A percentile compares a stretch with the other conserved stretches of the same genome.
phyloP scores from a whole-genome alignment of 2,888 invertebrate genomes.

The Cerastis leucographa region DNA sequence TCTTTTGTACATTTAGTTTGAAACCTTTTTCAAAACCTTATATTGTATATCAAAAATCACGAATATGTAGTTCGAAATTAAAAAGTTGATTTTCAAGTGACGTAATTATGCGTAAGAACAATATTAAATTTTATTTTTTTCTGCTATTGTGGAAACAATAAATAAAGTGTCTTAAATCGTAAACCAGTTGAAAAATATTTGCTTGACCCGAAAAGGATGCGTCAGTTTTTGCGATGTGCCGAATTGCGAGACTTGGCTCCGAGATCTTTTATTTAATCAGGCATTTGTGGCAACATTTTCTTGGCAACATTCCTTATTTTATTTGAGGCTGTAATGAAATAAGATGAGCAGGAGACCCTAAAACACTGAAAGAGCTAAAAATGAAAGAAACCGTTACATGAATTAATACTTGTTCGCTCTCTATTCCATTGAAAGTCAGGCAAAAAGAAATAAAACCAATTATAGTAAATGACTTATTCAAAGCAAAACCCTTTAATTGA shows the following conservation, averaged over 20 bases:
- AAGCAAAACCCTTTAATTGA: conserved; percentile 34
- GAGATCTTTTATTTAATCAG: conserved; percentile 45
- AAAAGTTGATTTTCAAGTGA: no score
- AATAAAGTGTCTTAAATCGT: conserved; percentile 51
- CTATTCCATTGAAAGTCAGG: not conserved
- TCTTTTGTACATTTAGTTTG: no score
- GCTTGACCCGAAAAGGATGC: conserved; percentile 69
- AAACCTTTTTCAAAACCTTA: no score
- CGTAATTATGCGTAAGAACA: no score
- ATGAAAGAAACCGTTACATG: not conserved
- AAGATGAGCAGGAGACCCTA: not conserved
- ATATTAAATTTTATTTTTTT: no score
- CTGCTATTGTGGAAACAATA: conserved; percentile 37
- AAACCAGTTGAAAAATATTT: conserved; percentile 70
- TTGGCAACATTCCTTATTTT: conserved; percentile 14
- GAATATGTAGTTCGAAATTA: no score
- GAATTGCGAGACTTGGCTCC: conserved; percentile 49
- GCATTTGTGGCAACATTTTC: conserved; percentile 19
- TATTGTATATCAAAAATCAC: no score
- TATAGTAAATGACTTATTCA: conserved; percentile 39
- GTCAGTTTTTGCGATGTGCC: conserved; percentile 67
- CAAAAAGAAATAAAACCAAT: conserved; percentile 35
- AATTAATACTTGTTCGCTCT: not conserved
- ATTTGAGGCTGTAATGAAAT: conserved; percentile 1
- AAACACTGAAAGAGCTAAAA: not conserved